A percentile compares a stretch with the other conserved stretches of the same genome.
These are phyloP conservation scores for Cyphomyrus plagiostoma DNA, from an alignment of 2,113 vertebrate genomes.

Conservation along the genomic window DNA sequence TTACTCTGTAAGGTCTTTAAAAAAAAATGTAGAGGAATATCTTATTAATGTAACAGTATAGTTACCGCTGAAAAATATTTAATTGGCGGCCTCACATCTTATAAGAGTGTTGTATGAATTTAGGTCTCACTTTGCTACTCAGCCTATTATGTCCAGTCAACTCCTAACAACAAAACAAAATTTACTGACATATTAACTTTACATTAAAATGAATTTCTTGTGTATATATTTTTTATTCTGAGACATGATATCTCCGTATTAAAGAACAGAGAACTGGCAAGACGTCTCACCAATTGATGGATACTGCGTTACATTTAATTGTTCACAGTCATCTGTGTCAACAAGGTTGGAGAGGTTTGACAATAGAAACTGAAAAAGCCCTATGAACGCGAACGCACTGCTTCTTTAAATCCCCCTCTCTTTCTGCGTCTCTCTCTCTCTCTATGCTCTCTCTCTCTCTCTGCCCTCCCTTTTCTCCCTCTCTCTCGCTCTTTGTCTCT, in stretches of 20 bases:
- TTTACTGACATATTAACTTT: not conserved
- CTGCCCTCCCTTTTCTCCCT: constrained; percentile 42
- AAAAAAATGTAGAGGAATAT: not conserved
- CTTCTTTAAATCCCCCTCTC: constrained; percentile 54
- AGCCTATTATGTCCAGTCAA: not conserved
- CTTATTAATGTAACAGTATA: not conserved
- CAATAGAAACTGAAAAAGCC: constrained; percentile 40
- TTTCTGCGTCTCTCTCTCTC: constrained; percentile 39
- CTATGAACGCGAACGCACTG: constrained; percentile 41
- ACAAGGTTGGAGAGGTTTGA: constrained; percentile 35
- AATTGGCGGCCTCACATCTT: not conserved
- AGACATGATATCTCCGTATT: not conserved
- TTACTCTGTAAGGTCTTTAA: not conserved
- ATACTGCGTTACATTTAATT: constrained; percentile 20
- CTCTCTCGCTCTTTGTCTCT: constrained; percentile 48
- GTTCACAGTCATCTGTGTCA: constrained; percentile 42
- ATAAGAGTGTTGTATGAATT: not conserved
- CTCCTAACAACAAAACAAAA: not conserved
- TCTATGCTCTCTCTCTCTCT: constrained; percentile 40
- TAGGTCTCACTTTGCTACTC: not conserved
- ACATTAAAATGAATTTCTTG: not conserved
- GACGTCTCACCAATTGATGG: constrained; percentile 2
- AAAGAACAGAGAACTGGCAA: not conserved
- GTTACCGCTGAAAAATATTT: not conserved
- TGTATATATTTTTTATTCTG: not conserved